These are phyloP conservation scores for Thymelicus lineola DNA, from an alignment of 2,888 invertebrate genomes.

Conservation along the genomic window DNA sequence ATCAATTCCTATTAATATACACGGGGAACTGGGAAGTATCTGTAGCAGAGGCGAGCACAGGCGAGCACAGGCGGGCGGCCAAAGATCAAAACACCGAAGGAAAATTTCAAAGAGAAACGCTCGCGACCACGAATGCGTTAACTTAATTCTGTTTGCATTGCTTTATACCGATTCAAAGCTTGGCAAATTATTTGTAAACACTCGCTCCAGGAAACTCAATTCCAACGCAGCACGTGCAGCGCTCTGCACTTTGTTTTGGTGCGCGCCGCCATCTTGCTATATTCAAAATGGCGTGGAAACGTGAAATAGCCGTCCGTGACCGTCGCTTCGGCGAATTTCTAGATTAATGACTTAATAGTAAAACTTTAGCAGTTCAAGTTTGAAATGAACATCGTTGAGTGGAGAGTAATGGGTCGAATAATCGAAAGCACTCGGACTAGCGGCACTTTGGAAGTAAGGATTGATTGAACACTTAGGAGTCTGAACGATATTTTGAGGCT, in stretches of 20 bases:
- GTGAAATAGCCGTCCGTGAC: constrained; percentile 57
- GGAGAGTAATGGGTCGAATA: constrained; percentile 69
- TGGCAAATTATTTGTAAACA: constrained; percentile 64
- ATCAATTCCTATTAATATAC: constrained; percentile 23
- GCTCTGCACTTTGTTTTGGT: constrained; percentile 49
- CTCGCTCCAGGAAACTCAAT: constrained; percentile 58
- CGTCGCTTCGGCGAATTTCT: constrained; percentile 61
- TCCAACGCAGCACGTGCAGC: constrained; percentile 59
- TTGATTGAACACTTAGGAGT: constrained; percentile 13
- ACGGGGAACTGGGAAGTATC: constrained; percentile 31
- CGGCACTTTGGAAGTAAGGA: constrained; percentile 15
- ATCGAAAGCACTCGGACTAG: constrained; percentile 48
- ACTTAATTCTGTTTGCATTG: constrained; percentile 55
- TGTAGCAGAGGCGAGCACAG: constrained; percentile 14
- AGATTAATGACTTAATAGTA: constrained; percentile 77
- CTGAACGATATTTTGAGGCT: background rate
- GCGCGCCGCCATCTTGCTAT: constrained; percentile 57
- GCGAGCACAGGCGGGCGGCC: constrained; percentile 22
- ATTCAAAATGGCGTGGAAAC: constrained; percentile 46
- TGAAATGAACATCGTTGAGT: constrained; percentile 55
- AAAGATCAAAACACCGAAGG: constrained; percentile 41
- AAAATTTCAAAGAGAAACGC: constrained; percentile 50
- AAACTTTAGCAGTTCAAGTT: constrained; percentile 70
- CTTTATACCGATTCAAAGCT: constrained; percentile 55
- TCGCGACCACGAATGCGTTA: constrained; percentile 48